Conservation (phyloP, 2,113 vertebrate genomes). For the Rana temporaria region DNA sequence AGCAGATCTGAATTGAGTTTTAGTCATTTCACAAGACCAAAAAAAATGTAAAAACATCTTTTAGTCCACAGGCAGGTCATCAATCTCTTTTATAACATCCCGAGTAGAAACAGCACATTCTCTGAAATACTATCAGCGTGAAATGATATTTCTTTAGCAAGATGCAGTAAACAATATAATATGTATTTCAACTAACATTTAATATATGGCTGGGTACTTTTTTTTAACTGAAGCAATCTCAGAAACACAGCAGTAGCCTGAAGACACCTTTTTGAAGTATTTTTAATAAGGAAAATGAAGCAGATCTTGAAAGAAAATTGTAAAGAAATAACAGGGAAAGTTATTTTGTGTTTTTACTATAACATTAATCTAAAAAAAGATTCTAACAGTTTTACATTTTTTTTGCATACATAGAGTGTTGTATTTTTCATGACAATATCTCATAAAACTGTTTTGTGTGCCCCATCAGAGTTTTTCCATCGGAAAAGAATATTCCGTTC, state of each 20-base stretch:
- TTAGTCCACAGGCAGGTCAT: slow-evolving; percentile 43
- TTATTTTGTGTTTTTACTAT: no score
- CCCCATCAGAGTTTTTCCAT: no score
- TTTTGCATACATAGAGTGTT: no score
- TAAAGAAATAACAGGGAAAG: background rate
- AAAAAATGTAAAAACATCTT: slow-evolving; percentile 35
- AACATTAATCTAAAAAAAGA: no score
- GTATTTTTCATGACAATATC: no score
- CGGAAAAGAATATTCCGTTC: no score
- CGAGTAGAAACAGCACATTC: slow-evolving; percentile 46
- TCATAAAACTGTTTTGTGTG: no score
- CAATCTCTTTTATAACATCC: slow-evolving; percentile 50
- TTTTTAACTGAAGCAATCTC: slow-evolving; percentile 47
- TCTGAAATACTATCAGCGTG: slow-evolving; percentile 54
- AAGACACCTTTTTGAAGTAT: background rate
- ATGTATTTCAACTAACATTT: slow-evolving; percentile 46
- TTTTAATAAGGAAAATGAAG: background rate
- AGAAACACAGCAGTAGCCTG: slow-evolving; percentile 13
- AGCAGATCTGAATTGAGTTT: slow-evolving; percentile 36
- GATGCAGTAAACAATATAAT: slow-evolving; percentile 52
- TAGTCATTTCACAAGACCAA: slow-evolving; percentile 39
- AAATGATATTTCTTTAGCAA: slow-evolving; percentile 54
- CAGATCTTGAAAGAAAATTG: background rate
- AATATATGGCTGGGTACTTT: slow-evolving; percentile 46
- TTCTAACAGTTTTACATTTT: no score